Evolutionary conservation across 1,140 invertebrate species (phyloP), one percentile per base, ranked within the genome.

Genomic region (Brachionus rotundiformis): DNA sequence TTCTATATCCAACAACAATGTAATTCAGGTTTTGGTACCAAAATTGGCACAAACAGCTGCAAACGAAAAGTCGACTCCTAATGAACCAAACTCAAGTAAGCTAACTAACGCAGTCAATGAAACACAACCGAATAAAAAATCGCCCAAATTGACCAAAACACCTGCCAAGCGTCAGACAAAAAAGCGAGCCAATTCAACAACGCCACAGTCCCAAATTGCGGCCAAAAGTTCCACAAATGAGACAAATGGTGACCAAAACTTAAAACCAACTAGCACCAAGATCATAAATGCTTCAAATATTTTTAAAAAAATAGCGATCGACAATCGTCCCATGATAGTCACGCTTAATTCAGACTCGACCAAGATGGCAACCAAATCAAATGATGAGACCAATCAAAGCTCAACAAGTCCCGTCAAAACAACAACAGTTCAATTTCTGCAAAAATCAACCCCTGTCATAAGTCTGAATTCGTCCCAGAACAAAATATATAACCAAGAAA

Each of bases 241-340:
- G 16, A 47, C 41, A 1, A 73, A 44, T 23, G 19, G 39, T 23
- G 68, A 73, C 19, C 68, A 41, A 41, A 44, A 44, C 44, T 73
- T 68, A 16, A 41, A 73, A 73, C 36, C 68, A 16, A 71, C 65
- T 71, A 71, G 33, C 33, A 31, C 68, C 13, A 73, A 73, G 41
- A 73, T 73, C 10, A 73, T 73, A 47, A 73, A 73, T 27, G 36
- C 68, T 11, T 73, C 68, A 44, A 73, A n/a, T 73, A 11, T 73
- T 13, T 73, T 44, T 25, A 73, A 73, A 13, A 73, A 73, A 44
- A 73, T 73, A 73, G 68, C 68, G 19, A 73, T 73, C 23, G 68
- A 73, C 25, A 73, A 73, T 73, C 36, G 68, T 7, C 23, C 68
- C 23, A 31, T 73, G 36, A 73, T 73, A 19, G 68, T 73, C 19